Conservation (phyloP, 2,113 vertebrate species). For the Gymnarchus niloticus region DNA sequence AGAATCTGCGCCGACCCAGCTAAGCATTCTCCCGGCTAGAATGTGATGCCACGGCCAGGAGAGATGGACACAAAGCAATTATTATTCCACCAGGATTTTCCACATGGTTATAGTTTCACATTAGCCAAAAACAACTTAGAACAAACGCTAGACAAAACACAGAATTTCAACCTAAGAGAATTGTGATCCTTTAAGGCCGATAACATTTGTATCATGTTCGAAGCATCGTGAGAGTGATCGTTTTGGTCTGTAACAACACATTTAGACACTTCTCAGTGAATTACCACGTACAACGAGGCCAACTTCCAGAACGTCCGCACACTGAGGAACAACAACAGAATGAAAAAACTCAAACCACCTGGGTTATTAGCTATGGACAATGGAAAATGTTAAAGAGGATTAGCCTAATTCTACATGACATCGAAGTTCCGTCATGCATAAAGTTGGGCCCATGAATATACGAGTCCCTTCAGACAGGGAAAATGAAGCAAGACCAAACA, state of each 20-base stretch:
- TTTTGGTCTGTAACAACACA: too few relatives aligned
- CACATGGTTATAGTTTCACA: not conserved
- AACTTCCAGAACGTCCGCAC: not conserved
- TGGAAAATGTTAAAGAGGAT: not conserved
- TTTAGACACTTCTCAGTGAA: not conserved
- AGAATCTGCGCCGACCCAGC: too few relatives aligned
- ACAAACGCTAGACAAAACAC: not conserved
- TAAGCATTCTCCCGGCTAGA: too few relatives aligned
- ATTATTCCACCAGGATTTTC: not conserved
- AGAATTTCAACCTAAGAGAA: not conserved
- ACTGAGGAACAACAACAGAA: not conserved
- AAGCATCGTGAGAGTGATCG: not conserved
- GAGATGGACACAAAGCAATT: not conserved
- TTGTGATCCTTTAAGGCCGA: not conserved
- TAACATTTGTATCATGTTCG: not conserved
- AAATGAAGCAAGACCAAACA: not conserved
- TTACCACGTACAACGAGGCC: not conserved
- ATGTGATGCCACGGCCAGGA: too few relatives aligned
- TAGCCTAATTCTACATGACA: not conserved
- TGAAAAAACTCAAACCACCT: not conserved
- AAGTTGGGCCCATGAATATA: not conserved
- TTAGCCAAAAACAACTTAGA: not conserved
- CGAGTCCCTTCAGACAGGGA: not conserved
- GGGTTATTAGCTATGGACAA: slow-evolving; percentile 7
- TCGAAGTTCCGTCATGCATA: not conserved